phyloP scores from a whole-genome alignment of 2,113 vertebrate species.

The Chloropsis cyanopogon region DNA sequence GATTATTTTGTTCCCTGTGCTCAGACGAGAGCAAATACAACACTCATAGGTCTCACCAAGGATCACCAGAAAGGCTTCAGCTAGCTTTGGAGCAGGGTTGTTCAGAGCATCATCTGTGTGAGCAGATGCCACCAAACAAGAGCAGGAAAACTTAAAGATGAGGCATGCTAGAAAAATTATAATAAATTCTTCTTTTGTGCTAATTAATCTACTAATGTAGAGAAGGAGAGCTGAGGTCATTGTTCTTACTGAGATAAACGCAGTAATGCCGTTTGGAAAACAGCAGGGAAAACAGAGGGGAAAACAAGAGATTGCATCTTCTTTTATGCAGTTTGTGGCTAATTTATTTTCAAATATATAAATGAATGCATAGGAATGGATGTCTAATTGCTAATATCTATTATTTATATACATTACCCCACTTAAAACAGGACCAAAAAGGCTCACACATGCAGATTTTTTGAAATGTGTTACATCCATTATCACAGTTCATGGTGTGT shows the following conservation, averaged over 20 bases:
- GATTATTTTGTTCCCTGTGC: background rate
- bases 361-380: constrained; percentile 71
- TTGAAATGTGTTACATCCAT: constrained; percentile 74
- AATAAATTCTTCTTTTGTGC: constrained; percentile 54
- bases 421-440: constrained; percentile 72
- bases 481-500: constrained; percentile 79
- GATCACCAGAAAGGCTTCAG: too few species aligned
- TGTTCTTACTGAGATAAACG: constrained; percentile 68
- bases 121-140: background rate
- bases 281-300: constrained; percentile 69
- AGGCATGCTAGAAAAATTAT: background rate
- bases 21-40: background rate
- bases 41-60: background rate
- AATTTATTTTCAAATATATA: constrained; percentile 79
- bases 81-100: background rate
- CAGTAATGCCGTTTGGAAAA: constrained; percentile 40
- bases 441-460: constrained; percentile 75
- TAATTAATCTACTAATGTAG: constrained; percentile 68
- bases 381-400: constrained; percentile 80
- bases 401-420: constrained; percentile 77
- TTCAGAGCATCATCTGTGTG: background rate
- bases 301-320: constrained; percentile 62
- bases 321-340: constrained; percentile 65
- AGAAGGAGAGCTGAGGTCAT: constrained; percentile 63
- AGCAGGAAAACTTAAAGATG: constrained; percentile 38